These are phyloP conservation scores for Frankliniella intonsa DNA, from an alignment of 2,888 invertebrate genomes.

Conservation along the genomic window DNA sequence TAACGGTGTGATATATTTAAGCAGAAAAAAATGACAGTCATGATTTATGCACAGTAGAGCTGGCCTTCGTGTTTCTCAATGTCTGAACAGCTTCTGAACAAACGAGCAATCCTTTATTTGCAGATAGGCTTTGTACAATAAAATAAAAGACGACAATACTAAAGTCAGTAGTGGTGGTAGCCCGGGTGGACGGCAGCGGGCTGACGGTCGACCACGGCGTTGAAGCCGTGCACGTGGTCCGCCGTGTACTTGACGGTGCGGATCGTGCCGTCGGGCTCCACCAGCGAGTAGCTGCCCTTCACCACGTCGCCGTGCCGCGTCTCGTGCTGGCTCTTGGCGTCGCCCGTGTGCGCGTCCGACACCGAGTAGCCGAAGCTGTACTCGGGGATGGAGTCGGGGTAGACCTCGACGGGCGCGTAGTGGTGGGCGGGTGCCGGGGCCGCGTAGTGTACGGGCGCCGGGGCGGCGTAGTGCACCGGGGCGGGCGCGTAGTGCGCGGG, in stretches of 20 bases:
- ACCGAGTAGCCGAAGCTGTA: slow-evolving; percentile 22
- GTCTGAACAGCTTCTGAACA: too few species aligned
- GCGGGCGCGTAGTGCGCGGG: not conserved
- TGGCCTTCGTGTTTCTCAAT: too few species aligned
- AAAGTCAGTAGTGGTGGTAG: slow-evolving; percentile 11
- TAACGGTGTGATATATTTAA: too few species aligned
- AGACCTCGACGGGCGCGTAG: not conserved
- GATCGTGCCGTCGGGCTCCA: slow-evolving; percentile 16
- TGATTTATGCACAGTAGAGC: too few species aligned
- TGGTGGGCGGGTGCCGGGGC: not conserved
- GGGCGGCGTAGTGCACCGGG: slow-evolving; percentile 5
- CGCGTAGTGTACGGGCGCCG: not conserved
- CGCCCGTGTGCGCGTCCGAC: slow-evolving; percentile 22
- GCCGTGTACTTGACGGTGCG: slow-evolving; percentile 19
- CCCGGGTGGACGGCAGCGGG: slow-evolving; percentile 8
- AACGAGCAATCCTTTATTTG: too few species aligned
- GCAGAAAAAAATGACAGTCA: too few species aligned
- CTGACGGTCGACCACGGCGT: slow-evolving; percentile 6
- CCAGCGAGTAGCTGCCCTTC: slow-evolving; percentile 18
- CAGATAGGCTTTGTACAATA: too few species aligned
- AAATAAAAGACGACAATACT: not conserved
- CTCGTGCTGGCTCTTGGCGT: slow-evolving; percentile 24
- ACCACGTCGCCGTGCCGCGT: slow-evolving; percentile 22
- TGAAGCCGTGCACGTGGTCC: slow-evolving; percentile 21
- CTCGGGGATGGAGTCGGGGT: slow-evolving; percentile 5